Evolutionary conservation across 2,113 vertebrate species (phyloP).

Genomic region (Montifringilla adamsi): DNA sequence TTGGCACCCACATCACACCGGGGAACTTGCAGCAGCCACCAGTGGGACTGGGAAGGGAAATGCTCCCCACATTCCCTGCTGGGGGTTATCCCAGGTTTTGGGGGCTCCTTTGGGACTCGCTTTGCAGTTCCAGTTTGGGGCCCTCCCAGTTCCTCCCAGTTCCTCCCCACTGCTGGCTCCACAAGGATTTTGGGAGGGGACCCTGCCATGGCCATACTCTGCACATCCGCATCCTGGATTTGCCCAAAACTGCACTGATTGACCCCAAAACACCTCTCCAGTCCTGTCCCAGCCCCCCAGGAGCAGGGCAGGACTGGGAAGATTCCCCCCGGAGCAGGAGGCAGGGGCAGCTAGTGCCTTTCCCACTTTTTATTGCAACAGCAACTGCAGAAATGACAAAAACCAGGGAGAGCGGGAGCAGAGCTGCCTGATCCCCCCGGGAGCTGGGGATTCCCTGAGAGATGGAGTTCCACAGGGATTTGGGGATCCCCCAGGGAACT

Average conservation of each 20-base stretch:
- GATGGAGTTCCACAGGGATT: not conserved
- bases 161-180: not conserved
- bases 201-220: fast-evolving
- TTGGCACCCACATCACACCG: not conserved
- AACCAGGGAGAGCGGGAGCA: not conserved
- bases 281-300: not conserved
- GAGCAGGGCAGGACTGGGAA: too few species aligned
- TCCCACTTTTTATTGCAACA: slow-evolving; percentile 37
- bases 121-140: fast-evolving
- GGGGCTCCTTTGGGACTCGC: not conserved
- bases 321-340: not conserved
- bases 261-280: not conserved
- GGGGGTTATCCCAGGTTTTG: not conserved
- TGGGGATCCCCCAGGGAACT: not conserved
- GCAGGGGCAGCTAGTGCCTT: fast-evolving
- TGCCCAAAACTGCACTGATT: not conserved
- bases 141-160: too few species aligned
- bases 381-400: not conserved
- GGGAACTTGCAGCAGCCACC: not conserved
- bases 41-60: not conserved
- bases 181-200: not conserved
- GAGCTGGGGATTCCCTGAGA: not conserved
- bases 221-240: not conserved
- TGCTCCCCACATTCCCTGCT: not conserved
- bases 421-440: not conserved